Percentiles rank a stretch among this genome's conserved stretches.
phyloP scores from a whole-genome alignment of 2,113 vertebrate genomes.

The Plecturocebus donacophilus region DNA sequence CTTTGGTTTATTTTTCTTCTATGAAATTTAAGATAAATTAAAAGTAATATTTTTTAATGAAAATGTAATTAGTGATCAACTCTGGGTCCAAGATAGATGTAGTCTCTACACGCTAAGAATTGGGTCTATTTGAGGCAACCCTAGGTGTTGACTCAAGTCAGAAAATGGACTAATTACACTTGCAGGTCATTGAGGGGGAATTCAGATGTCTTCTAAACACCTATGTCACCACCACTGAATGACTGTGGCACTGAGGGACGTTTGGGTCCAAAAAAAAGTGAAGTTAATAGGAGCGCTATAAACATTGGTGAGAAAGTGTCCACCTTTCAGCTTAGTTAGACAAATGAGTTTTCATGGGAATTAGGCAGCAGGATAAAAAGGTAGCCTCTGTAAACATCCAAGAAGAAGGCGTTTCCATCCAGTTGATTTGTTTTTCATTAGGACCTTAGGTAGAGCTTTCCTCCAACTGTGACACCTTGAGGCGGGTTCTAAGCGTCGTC shows the following conservation, averaged over 20 bases:
- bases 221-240: neutral
- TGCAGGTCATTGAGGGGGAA: neutral
- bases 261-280: neutral
- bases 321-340: neutral
- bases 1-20: neutral
- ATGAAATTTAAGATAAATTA: neutral
- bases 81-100: neutral
- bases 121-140: neutral
- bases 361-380: neutral
- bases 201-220: neutral
- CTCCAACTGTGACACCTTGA: neutral
- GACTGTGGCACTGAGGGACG: neutral
- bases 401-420: neutral
- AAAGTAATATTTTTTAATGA: neutral
- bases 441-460: neutral
- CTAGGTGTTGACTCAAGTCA: neutral
- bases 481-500: neutral
- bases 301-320: neutral
- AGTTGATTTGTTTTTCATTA: constrained; percentile 18
- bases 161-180: neutral
- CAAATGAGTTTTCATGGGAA: neutral
- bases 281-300: neutral
- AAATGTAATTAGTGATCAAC: neutral
- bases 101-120: neutral
- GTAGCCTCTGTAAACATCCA: neutral